Base-by-base conservation (phyloP, 2,113 vertebrate genomes). In the Micromys minutus region DNA sequence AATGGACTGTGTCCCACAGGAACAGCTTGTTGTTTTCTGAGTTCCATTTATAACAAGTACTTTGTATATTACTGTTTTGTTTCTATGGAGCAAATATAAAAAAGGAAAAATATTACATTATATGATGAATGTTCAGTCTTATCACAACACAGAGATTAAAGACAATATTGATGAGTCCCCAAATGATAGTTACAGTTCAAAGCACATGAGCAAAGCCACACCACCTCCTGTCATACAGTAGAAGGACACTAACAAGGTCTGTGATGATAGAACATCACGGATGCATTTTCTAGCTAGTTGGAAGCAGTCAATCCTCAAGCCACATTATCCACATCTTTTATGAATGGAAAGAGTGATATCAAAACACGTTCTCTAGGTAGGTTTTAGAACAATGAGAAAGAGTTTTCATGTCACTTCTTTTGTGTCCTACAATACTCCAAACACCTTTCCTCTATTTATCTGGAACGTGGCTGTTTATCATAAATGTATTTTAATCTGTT, bases 351-450 rank as follows among this genome's bases (percentile, higher is more conserved):
- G 24, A 19, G 11, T 94, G 97, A 96, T 95, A 57, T 36, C 9
- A 97, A 97, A 81, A 97, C 96, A 91, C 31, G 0, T 87, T 97
- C 97, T 97, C 12, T 50, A 16, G 11, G 31, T n/a, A 39, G 4
- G 17, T 26, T 69, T 50, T 86, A 45, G 10, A 95, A 94, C 97
- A 95, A 12, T 95, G 89, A 93, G 69, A 34, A 96, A 96, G 92
- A 77, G 0, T 59, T 93, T 97, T 95, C 95, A 17, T 24, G 59
- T 5, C 72, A 50, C 72, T 50, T 91, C 7, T 94, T 77, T 87
- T 55, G 2, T 50, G 8, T 47, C 4, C 77, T 50, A 2, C 3
- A 45, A 52, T 22, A 1, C 0, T 94, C 52, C 74, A 45, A 90
- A 34, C 42, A 88, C 69, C 26, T 9, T 4, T 9, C 1, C 93